A percentile compares a stretch with the other conserved stretches of the same genome.
Evolutionary conservation across 2,888 invertebrate species (phyloP).

Genomic region (Torymus texanus): DNA sequence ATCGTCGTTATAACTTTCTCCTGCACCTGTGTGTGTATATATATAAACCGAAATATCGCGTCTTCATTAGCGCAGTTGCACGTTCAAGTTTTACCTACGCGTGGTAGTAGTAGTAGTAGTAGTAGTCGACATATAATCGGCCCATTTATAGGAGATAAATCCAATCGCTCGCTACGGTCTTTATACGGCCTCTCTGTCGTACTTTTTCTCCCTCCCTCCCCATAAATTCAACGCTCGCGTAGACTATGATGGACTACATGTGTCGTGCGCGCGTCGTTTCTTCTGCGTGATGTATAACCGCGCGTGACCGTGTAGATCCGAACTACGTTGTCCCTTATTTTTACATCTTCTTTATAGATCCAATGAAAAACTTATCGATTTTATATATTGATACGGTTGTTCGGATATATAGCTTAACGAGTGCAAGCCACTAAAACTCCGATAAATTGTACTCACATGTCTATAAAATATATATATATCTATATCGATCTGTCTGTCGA

Average conservation of each 20-base stretch:
- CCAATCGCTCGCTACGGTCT: slow-evolving; percentile 62
- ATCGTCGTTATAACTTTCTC: too few relatives aligned
- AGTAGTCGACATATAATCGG: slow-evolving; percentile 57
- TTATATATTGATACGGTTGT: too few relatives aligned
- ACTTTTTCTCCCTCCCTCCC: too few relatives aligned
- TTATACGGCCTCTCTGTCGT: slow-evolving; percentile 49
- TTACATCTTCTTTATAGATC: slow-evolving; percentile 39
- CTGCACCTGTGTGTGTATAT: too few relatives aligned
- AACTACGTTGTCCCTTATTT: slow-evolving; percentile 14
- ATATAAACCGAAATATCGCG: slow-evolving; percentile 9
- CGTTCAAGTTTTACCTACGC: neutral
- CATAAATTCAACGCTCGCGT: too few relatives aligned
- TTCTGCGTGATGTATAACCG: neutral
- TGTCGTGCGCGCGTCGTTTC: neutral
- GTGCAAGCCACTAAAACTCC: too few relatives aligned
- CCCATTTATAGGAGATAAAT: slow-evolving; percentile 70
- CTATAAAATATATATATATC: neutral
- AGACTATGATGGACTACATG: too few relatives aligned
- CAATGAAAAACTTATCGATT: too few relatives aligned
- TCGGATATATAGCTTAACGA: too few relatives aligned
- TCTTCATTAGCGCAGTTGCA: slow-evolving; percentile 17
- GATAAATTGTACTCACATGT: too few relatives aligned
- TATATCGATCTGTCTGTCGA: slow-evolving; percentile 11
- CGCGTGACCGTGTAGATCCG: neutral
- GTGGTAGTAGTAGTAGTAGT: slow-evolving; percentile 7